Base-by-base conservation (phyloP, 2,113 vertebrate species). In the Ophthalmolycus amberensis region DNA sequence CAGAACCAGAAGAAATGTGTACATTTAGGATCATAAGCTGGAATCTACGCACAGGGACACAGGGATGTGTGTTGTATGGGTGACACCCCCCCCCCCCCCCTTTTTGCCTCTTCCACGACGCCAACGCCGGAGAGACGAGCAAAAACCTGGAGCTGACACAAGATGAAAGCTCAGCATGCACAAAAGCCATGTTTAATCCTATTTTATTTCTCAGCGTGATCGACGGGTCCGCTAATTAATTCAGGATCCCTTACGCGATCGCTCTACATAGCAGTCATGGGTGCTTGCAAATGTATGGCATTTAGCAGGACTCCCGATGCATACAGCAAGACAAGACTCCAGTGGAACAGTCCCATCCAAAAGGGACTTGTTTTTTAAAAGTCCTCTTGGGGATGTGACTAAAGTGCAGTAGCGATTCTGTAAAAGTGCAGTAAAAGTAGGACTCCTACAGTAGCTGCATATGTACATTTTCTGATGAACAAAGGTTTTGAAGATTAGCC, bases 171-270 rank as follows among this genome's bases (percentile, higher is more conserved):
- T 86, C 84, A 80, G 72, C 85, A 70, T 72, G 73, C 58, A 88
- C 78, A 90, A 92, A 93, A 92, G 81, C 73, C 86, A 82, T 58
- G 89, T 87, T 34, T 90, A 90, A 91, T 87, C 90, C 83, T 40
- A 79, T 66, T 82, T 80, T 85, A 79, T 86, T 86, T 44, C 85
- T 85, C 88, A 83, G 79, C 59, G 29, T 91, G 90, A 92, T 89
- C 67, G 86, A 91, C 84, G 32, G 75, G 86, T 77, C 67, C 58
- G n/a, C 74, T 87, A 87, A 90, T 89, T 83, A 86, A 90, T 89
- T 86, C 68, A 59, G 25, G 64, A 78, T 88, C 59, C 67, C 15
- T 50, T 65, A 25, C 74, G 71, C 8, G 64, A 79, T 75, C 7
- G 9, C 59, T 58, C 67, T 32, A 56, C 56, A 75, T 22, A 38